Conservation (phyloP, 2,797 vertebrate genomes). For the Coranthus polyacanthus region DNA sequence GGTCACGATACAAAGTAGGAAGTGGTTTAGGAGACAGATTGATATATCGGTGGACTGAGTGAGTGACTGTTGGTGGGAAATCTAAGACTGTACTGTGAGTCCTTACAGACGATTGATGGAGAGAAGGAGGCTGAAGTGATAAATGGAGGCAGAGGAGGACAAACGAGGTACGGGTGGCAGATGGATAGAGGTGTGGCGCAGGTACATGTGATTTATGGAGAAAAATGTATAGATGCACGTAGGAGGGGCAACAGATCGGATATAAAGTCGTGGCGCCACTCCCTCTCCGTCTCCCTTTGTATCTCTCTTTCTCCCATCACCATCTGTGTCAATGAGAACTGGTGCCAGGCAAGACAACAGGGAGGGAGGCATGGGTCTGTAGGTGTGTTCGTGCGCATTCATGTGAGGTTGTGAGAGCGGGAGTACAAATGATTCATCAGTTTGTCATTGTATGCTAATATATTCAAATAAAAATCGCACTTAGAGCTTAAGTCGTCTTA, state of each 20-base stretch:
- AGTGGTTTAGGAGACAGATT: constrained; percentile 30
- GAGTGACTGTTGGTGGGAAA: constrained; percentile 45
- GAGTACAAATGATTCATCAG: constrained; percentile 15
- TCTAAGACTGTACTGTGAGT: constrained; percentile 29
- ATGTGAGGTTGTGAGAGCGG: constrained; percentile 19
- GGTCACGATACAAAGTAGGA: constrained; percentile 48
- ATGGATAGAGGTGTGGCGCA: constrained; percentile 31
- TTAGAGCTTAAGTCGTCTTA: too few relatives aligned
- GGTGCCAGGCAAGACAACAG: constrained; percentile 63
- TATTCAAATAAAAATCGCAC: too few relatives aligned
- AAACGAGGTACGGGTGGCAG: constrained; percentile 34
- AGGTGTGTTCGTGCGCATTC: constrained; percentile 29
- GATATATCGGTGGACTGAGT: constrained; percentile 35
- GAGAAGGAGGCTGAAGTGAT: constrained; percentile 49
- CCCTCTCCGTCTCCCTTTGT: constrained; percentile 40
- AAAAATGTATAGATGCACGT: not conserved
- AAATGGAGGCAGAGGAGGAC: constrained; percentile 30
- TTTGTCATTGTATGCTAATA: not conserved
- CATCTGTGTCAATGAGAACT: constrained; percentile 63
- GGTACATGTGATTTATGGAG: constrained; percentile 36
- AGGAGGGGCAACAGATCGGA: constrained; percentile 20
- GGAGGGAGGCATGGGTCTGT: constrained; percentile 32
- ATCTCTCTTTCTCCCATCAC: constrained; percentile 39
- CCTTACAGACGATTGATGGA: constrained; percentile 47
- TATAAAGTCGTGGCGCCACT: constrained; percentile 32